A percentile compares a stretch with the other conserved stretches of the same genome.
Evolutionary conservation across 2,113 vertebrate genomes (phyloP).

Genomic region (Anseranas semipalmata): DNA sequence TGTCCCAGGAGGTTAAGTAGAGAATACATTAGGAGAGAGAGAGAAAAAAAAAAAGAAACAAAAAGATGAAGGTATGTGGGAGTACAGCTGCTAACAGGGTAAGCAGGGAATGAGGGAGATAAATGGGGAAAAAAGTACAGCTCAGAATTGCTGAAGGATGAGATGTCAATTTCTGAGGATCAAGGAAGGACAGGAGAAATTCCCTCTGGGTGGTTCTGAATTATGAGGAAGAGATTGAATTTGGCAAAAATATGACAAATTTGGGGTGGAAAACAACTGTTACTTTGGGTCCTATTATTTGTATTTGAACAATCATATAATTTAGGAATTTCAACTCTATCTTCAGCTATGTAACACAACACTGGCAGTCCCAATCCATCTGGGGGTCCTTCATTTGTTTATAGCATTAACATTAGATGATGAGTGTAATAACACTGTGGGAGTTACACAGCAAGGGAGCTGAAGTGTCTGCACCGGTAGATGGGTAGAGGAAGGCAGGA

Average conservation of each 20-base stretch:
- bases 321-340: not conserved
- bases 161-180: not conserved
- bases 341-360: not conserved
- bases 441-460: not conserved
- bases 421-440: not conserved
- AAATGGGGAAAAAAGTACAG: not conserved
- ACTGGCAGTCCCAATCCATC: not conserved
- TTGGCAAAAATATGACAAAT: not conserved
- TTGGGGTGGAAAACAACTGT: not conserved
- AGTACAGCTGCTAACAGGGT: not conserved
- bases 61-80: not conserved
- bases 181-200: not conserved
- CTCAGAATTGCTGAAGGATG: not conserved
- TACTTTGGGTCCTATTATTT: not conserved
- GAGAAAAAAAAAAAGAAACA: not conserved
- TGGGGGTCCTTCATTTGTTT: not conserved
- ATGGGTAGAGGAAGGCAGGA: not conserved
- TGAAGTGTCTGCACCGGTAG: accelerated
- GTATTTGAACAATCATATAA: not conserved
- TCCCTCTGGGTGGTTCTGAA: not conserved
- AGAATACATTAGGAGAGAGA: not conserved
- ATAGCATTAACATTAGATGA: not conserved
- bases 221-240: not conserved
- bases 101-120: not conserved
- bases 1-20: not conserved